Conservation (phyloP, 2,113 vertebrate species). For the Heterocephalus glaber region DNA sequence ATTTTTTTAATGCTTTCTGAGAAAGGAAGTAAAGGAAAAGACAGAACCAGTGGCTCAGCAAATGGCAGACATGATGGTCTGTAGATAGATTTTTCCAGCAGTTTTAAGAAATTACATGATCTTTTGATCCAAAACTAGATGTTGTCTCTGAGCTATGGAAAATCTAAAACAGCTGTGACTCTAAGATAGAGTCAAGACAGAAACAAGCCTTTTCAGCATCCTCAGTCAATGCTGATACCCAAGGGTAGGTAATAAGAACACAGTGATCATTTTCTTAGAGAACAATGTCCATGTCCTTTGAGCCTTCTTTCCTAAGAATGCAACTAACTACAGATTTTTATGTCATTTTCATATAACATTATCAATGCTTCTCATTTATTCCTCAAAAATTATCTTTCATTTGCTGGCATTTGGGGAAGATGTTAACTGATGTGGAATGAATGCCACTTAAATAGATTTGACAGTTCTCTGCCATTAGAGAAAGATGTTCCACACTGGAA, state of each 20-base stretch:
- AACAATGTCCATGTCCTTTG: neutral
- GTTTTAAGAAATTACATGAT: neutral
- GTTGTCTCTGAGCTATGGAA: neutral
- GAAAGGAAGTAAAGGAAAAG: constrained; percentile 9
- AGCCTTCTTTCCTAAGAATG: neutral
- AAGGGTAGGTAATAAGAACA: neutral
- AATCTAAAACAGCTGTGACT: constrained; percentile 19
- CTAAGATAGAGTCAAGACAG: neutral
- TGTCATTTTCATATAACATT: neutral
- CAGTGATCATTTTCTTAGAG: neutral
- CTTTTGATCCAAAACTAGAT: constrained; percentile 12
- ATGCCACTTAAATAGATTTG: neutral
- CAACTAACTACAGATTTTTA: neutral
- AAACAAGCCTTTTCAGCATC: neutral
- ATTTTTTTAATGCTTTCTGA: constrained; percentile 7
- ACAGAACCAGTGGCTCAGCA: neutral
- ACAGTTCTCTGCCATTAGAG: neutral
- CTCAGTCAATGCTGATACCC: neutral
- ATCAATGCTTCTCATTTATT: neutral
- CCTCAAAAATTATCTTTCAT: neutral
- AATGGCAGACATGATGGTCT: neutral
- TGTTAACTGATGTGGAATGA: neutral
- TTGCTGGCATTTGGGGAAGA: neutral
- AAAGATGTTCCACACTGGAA: neutral
- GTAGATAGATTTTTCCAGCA: neutral